Evolutionary conservation across 2,113 vertebrate species (phyloP), one percentile per base, ranked within the genome.

Genomic region (Xiphophorus maculatus): DNA sequence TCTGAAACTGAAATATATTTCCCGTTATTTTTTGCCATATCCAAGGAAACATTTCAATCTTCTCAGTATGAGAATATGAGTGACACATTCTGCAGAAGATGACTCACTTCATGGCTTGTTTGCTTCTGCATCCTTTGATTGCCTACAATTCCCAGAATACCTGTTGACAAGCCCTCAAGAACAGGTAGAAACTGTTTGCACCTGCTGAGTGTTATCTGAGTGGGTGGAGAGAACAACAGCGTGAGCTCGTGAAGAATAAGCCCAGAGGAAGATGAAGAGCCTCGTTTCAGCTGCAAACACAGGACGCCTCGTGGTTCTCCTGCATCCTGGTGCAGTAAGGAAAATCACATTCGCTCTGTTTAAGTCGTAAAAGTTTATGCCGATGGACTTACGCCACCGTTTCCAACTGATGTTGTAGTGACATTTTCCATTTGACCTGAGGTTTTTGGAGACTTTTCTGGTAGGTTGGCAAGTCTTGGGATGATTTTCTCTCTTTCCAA

Each of bases 91-190:
- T 37, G 60, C 61, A 61, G 22, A 75, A 66, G 62, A 48, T 48
- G 61, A 70, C 29, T 75, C 28, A 63, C 30, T 77, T 74, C 37
- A 33, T 22, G 15, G 29, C 62, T 70, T 83, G 83, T 81, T 87
- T 82, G 71, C 35, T 64, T 62, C 15, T 54, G 54, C 62, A 35
- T 67, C 22, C 54, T 74, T 62, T 44, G 73, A 67, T 82, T 73
- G 79, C 42, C 69, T 77, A 44, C 58, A 77, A 80, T 78, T 89
- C 87, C 87, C 88, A 72, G 76, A 79, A 81, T 82, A 82, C 80
- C 51, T 35, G 66, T 66, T 78, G 76, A 71, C 64, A 81, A 72
- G 65, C 73, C 80, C 69, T 28, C n/a, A 48, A 72, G 78, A 76
- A 73, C 71, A 77, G 69, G 68, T 72, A 66, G 33, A 83, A 83